These are phyloP conservation scores for Ceratosolen solmsi DNA, from an alignment of 1,140 invertebrate genomes.

Conservation along the genomic window DNA sequence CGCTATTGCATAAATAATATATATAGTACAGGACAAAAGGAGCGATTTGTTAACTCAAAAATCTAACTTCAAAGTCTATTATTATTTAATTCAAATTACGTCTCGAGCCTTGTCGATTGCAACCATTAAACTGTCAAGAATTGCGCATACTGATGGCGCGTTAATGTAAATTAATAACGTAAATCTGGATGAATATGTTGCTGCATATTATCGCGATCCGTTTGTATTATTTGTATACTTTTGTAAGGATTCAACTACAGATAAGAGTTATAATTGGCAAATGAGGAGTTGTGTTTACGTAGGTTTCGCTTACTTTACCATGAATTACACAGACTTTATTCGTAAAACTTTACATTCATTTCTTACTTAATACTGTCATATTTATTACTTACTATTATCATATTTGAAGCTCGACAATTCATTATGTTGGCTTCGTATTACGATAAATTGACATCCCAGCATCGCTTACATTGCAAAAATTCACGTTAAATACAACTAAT, in stretches of 20 bases:
- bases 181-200: background rate
- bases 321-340: background rate
- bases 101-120: too few species aligned
- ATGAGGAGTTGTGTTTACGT: background rate
- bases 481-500: too few species aligned
- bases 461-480: too few species aligned
- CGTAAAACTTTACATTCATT: background rate
- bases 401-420: background rate
- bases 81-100: too few species aligned
- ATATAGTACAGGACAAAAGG: too few species aligned
- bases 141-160: background rate
- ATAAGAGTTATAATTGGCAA: constrained; percentile 3
- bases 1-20: too few species aligned
- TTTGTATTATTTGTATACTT: background rate
- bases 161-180: background rate
- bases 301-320: background rate
- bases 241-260: background rate
- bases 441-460: background rate
- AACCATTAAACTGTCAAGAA: too few species aligned
- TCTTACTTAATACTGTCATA: background rate
- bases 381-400: background rate
- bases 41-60: too few species aligned
- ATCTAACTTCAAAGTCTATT: too few species aligned
- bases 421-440: background rate
- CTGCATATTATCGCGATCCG: background rate